Base-by-base conservation (phyloP, 2,888 invertebrate genomes). In the Cinara cedri region DNA sequence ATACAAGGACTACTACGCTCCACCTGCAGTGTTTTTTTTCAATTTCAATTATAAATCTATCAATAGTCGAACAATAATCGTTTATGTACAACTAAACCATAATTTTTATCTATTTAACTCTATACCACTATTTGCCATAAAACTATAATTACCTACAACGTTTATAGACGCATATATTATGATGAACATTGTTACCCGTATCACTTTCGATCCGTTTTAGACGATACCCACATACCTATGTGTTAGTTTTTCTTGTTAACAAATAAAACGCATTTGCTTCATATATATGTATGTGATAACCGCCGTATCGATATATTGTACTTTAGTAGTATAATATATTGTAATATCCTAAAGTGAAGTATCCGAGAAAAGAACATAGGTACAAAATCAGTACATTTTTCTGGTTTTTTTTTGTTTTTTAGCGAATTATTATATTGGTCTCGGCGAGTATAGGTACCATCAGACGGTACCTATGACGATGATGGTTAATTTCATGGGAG, bases 211-310 rank as follows among this genome's bases (percentile, higher is more conserved):
- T 44, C 55, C 55, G 44, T 42, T 21, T 14, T 71, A 71, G 71
- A 71, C 42, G 4, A 55, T 24, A n/a, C n/a, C n/a, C n/a, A 16
- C 21, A 26, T 26, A 34, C 34, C 34, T 34, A 34, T 34, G 34
- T 34, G 24, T 66, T 71, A 71, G 55, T 71, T 44, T 3, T 71
- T 55, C 21, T 42, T 44, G 42, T 55, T 24, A 42, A 71, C 10
- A 21, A 34, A 71, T 55, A 71, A 71, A 71, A 55, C 42, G 21
- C 55, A 71, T 71, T n/a, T 42, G 71, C 71, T 71, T 71, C 42
- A 34, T 42, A 21, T 71, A 21, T 55, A 24, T 16, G 26, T 26
- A 24, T 16, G 26, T 26, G 21, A 26, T 13, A 26, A 26, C 49
- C 21, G 16, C 26, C n/a, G 24, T 19, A 26, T 51, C 24, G 26